Percentiles rank a stretch among this genome's conserved stretches.
Conservation (phyloP, 2,113 vertebrate genomes). For the Dicrurus megarhynchus region DNA sequence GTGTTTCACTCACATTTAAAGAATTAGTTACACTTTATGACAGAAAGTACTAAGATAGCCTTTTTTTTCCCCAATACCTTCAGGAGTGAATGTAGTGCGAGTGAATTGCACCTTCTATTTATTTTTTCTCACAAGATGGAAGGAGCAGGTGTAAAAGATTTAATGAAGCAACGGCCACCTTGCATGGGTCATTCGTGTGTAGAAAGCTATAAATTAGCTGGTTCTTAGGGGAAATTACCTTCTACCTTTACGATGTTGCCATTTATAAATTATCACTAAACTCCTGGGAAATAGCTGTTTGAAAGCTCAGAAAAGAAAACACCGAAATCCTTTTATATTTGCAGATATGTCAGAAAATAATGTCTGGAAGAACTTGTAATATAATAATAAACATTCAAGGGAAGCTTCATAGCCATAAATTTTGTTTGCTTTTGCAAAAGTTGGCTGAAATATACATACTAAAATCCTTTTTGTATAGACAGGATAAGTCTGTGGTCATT, state of each 20-base stretch:
- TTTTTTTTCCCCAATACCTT: neutral
- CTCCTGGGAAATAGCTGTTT: conserved; percentile 23
- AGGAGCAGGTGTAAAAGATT: conserved; percentile 65
- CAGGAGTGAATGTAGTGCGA: neutral
- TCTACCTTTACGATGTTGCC: conserved; percentile 47
- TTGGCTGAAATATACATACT: neutral
- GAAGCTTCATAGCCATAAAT: neutral
- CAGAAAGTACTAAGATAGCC: neutral
- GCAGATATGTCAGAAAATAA: neutral
- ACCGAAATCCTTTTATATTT: neutral
- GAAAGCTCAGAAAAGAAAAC: conserved; percentile 1
- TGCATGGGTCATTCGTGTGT: conserved; percentile 66
- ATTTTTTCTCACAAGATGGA: conserved; percentile 49
- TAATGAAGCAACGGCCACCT: conserved; percentile 71
- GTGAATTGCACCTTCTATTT: conserved; percentile 44
- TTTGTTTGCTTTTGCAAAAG: neutral
- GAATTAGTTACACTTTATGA: conserved; percentile 41
- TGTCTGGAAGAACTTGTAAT: neutral
- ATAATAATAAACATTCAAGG: neutral
- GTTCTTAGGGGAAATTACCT: conserved; percentile 72
- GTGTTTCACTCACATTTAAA: conserved; percentile 3
- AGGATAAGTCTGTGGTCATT: neutral
- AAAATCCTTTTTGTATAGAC: neutral
- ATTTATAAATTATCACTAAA: conserved; percentile 59
- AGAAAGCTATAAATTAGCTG: conserved; percentile 71